These are phyloP conservation scores for Nannobrachium achirus DNA, from an alignment of 2,113 vertebrate species.

Conservation along the genomic window DNA sequence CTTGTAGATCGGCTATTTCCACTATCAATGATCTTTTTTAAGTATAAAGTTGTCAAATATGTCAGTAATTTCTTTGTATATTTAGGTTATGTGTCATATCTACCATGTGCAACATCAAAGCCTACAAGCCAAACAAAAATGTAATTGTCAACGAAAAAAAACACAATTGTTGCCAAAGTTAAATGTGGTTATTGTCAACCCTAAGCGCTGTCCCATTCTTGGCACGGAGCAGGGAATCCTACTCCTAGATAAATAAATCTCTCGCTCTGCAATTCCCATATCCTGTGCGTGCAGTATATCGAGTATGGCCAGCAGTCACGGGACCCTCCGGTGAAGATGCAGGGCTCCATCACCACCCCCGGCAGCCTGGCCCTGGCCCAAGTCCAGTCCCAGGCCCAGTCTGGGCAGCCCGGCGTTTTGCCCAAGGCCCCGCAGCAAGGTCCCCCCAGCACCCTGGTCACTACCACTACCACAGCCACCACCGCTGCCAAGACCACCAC, in stretches of 20 bases:
- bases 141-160: too few relatives aligned
- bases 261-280: conserved; percentile 65
- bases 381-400: conserved; percentile 90
- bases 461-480: conserved; percentile 91
- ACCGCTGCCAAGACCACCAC: conserved; percentile 95
- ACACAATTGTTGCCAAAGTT: too few relatives aligned
- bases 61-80: too few relatives aligned
- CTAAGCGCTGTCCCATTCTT: neutral
- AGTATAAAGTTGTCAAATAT: too few relatives aligned
- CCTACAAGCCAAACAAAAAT: too few relatives aligned
- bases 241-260: conserved; percentile 64
- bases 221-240: neutral
- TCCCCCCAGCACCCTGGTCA: conserved; percentile 93
- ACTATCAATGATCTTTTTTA: too few relatives aligned
- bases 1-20: too few relatives aligned
- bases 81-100: too few relatives aligned
- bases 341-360: conserved; percentile 97
- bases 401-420: conserved; percentile 87
- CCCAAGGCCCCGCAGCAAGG: conserved; percentile 90
- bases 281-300: conserved; percentile 90
- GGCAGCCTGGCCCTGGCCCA: conserved; percentile 96
- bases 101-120: too few relatives aligned
- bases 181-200: too few relatives aligned
- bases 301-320: conserved; percentile 98
- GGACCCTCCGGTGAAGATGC: conserved; percentile 99